Evolutionary conservation across 2,888 invertebrate species (phyloP).

Genomic region (Colletes collaris): DNA sequence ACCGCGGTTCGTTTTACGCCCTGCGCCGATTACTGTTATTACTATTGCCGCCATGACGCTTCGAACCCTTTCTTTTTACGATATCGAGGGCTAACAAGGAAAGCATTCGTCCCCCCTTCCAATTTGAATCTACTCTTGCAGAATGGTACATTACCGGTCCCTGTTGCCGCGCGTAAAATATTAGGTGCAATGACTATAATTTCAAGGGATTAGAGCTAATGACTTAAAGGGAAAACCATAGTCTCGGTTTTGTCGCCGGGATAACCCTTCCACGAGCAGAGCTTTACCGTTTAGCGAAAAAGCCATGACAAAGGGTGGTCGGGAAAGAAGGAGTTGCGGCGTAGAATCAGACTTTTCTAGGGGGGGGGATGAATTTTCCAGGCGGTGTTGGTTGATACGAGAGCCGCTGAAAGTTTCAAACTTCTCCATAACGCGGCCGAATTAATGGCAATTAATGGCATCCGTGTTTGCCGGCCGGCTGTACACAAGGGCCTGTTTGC

Average conservation of each 20-base stretch:
- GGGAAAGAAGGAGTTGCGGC: not conserved
- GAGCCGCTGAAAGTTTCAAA: constrained; percentile 20
- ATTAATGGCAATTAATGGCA: constrained; percentile 66
- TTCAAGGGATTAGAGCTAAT: too few species aligned
- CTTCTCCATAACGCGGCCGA: constrained; percentile 46
- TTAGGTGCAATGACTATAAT: too few species aligned
- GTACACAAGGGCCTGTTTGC: constrained; percentile 44
- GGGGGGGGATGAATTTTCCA: constrained; percentile 18
- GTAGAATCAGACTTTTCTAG: not conserved
- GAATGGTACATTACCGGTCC: too few species aligned
- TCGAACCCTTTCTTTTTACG: not conserved
- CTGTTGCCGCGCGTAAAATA: too few species aligned
- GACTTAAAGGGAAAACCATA: too few species aligned
- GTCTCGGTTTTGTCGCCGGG: too few species aligned
- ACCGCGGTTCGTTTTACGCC: constrained; percentile 28
- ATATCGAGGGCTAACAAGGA: not conserved
- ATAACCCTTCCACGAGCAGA: too few species aligned
- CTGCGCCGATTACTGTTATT: constrained; percentile 4
- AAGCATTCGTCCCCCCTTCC: too few species aligned
- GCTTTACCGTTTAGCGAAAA: not conserved
- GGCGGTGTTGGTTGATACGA: not conserved
- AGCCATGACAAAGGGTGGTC: constrained; percentile 2
- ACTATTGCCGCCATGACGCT: not conserved
- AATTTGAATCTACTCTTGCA: too few species aligned
- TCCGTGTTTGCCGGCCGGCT: constrained; percentile 56